A percentile compares a stretch with the other conserved stretches of the same genome.
Conservation (phyloP, 2,113 vertebrate species). For the Phalacrocorax carbo region DNA sequence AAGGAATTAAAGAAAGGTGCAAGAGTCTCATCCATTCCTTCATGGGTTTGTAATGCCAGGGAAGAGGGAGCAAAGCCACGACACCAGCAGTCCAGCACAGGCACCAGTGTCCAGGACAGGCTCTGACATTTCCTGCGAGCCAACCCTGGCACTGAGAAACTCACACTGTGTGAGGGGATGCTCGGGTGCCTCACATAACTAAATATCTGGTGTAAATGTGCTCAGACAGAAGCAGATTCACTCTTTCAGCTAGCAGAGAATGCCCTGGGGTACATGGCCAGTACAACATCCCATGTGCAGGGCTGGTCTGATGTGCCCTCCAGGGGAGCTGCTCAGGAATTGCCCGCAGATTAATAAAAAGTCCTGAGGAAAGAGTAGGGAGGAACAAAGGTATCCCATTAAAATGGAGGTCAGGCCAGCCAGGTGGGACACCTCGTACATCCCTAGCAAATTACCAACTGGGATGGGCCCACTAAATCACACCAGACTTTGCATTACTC, state of each 20-base stretch:
- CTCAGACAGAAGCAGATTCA: background rate
- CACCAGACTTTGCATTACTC: background rate
- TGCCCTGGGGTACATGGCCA: background rate
- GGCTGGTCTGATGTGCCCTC: background rate
- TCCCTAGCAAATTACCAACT: background rate
- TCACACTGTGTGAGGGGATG: background rate
- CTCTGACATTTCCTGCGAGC: background rate
- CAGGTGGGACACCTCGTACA: background rate
- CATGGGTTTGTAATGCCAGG: background rate
- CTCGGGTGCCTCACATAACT: background rate
- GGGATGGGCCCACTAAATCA: background rate
- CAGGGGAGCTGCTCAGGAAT: background rate
- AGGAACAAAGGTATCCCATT: background rate
- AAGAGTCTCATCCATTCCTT: background rate
- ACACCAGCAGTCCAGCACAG: background rate
- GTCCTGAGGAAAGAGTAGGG: background rate
- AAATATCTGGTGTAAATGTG: background rate
- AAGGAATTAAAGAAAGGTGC: background rate
- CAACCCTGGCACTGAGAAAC: background rate
- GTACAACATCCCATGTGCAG: background rate
- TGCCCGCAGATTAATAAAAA: background rate
- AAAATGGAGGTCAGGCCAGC: background rate
- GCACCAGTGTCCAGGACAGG: background rate
- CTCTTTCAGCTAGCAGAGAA: background rate
- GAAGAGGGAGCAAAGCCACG: background rate